Conservation (phyloP, 2,888 invertebrate species). For the Drosophila algonquin region DNA sequence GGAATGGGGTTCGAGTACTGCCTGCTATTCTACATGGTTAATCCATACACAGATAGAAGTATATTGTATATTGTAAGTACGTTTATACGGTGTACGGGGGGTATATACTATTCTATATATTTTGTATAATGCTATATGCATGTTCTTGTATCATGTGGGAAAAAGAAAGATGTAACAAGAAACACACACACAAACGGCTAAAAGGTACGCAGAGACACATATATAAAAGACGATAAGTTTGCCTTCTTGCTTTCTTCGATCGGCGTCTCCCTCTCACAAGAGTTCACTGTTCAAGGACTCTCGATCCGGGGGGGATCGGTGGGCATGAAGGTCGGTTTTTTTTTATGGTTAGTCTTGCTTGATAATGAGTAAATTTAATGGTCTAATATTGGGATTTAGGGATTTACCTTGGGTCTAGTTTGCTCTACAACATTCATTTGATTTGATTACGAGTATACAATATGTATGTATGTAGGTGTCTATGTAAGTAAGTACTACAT, state of each 20-base stretch:
- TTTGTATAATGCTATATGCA: too few relatives aligned
- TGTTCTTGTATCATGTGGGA: neutral
- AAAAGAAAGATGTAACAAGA: conserved; percentile 4
- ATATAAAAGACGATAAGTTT: neutral
- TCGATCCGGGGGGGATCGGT: too few relatives aligned
- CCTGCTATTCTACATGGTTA: conserved; percentile 8
- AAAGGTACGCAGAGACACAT: conserved; percentile 14
- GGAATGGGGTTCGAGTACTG: neutral
- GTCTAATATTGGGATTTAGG: neutral
- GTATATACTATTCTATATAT: neutral
- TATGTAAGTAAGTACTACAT: neutral
- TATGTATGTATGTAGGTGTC: neutral
- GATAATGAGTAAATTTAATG: neutral
- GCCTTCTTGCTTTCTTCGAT: neutral
- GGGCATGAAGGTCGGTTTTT: too few relatives aligned
- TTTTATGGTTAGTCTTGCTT: neutral
- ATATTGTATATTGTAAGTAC: neutral
- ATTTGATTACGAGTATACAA: too few relatives aligned
- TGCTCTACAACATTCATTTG: too few relatives aligned
- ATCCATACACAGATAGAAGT: neutral
- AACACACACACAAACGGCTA: conserved; percentile 6
- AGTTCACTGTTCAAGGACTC: too few relatives aligned
- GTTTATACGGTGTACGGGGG: neutral
- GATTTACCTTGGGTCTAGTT: too few relatives aligned
- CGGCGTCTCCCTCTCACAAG: too few relatives aligned